Percentiles rank a stretch among this genome's conserved stretches.
phyloP scores from a whole-genome alignment of 37 sponge, comb jelly and placozoan species.

The Ephydatia muelleri region DNA sequence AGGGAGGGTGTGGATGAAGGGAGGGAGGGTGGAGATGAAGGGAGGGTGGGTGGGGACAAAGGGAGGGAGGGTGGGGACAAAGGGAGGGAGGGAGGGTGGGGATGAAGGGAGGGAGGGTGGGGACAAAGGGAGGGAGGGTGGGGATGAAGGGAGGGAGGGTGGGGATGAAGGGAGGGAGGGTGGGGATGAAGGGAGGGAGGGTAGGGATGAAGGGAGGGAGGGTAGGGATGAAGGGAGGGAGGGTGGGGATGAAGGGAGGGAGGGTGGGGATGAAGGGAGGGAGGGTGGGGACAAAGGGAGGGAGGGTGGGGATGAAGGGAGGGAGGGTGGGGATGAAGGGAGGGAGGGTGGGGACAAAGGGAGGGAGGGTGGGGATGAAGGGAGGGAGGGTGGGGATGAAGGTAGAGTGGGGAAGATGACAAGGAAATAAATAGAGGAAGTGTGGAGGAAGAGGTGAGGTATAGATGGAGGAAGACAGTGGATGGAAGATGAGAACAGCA shows the following conservation, averaged over 20 bases:
- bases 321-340: background rate
- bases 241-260: background rate
- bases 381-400: background rate
- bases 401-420: background rate
- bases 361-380: background rate
- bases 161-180: background rate
- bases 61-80: background rate
- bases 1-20: background rate
- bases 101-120: background rate
- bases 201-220: background rate
- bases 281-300: background rate
- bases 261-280: background rate
- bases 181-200: background rate
- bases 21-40: background rate
- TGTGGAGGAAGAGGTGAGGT: background rate
- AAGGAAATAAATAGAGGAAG: background rate
- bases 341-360: background rate
- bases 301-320: background rate
- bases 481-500: too few relatives aligned
- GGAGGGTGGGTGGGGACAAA: background rate
- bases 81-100: background rate
- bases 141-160: background rate
- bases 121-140: background rate
- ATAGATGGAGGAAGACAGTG: background rate
- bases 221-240: background rate